Percentiles rank a stretch among this genome's conserved stretches.
phyloP scores from a whole-genome alignment of 2,888 invertebrate genomes.

The Cloeon dipterum region DNA sequence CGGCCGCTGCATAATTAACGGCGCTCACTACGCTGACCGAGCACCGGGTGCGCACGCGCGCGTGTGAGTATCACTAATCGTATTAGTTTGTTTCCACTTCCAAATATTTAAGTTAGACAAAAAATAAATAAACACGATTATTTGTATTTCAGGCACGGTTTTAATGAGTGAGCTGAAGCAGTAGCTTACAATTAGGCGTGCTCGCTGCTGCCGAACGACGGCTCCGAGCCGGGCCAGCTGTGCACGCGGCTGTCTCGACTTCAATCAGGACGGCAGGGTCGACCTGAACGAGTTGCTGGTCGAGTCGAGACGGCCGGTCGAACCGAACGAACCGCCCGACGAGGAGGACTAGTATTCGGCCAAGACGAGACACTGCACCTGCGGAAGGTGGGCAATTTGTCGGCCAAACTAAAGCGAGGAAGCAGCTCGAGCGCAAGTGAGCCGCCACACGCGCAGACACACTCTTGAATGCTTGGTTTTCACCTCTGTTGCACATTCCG shows the following conservation, averaged over 20 bases:
- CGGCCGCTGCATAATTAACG: too few relatives aligned
- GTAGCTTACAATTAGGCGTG: too few relatives aligned
- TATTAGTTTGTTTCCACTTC: too few relatives aligned
- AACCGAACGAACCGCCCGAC: conserved; percentile 6
- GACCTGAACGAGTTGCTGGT: conserved; percentile 86
- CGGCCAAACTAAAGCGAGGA: neutral
- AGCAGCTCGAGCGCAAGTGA: neutral
- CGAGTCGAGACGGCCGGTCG: conserved; percentile 25
- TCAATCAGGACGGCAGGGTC: conserved; percentile 79
- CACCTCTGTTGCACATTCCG: too few relatives aligned
- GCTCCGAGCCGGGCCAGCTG: neutral
- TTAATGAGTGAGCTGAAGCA: conserved; percentile 85
- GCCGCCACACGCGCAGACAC: too few relatives aligned
- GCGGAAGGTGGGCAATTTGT: neutral
- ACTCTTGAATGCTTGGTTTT: too few relatives aligned
- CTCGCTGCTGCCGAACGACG: conserved; percentile 30
- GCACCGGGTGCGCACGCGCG: too few relatives aligned
- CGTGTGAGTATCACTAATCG: too few relatives aligned
- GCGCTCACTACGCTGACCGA: too few relatives aligned
- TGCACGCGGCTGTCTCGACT: conserved; percentile 43
- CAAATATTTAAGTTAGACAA: too few relatives aligned
- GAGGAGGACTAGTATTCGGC: conserved; percentile 4
- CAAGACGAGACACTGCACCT: neutral
- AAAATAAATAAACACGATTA: too few relatives aligned
- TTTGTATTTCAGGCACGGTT: conserved; percentile 44